These are phyloP conservation scores for Drosophila recens DNA, from an alignment of 2,888 invertebrate species.

Conservation along the genomic window DNA sequence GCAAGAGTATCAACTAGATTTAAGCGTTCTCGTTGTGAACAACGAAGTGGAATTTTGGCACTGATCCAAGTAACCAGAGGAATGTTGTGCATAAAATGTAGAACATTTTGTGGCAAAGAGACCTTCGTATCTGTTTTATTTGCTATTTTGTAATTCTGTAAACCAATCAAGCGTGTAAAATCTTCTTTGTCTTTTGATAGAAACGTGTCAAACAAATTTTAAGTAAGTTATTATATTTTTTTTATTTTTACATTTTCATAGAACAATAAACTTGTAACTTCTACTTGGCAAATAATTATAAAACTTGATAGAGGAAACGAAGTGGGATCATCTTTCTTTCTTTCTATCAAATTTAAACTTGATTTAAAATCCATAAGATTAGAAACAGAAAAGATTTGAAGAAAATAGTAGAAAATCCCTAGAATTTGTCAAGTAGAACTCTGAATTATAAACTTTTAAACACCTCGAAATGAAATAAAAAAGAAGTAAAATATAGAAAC, in stretches of 20 bases:
- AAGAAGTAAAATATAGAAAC: neutral
- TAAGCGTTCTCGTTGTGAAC: slow-evolving; percentile 45
- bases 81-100: slow-evolving; percentile 69
- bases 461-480: no score
- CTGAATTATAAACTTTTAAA: no score
- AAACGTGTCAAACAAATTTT: slow-evolving; percentile 7
- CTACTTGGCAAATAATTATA: neutral
- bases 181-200: slow-evolving; percentile 30
- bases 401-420: no score
- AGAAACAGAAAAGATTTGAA: neutral
- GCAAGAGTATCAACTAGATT: slow-evolving; percentile 62
- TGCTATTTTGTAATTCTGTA: slow-evolving; percentile 49
- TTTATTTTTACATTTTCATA: slow-evolving; percentile 25
- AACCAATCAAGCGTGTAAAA: slow-evolving; percentile 45
- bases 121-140: slow-evolving; percentile 36
- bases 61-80: slow-evolving; percentile 65
- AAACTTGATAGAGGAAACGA: neutral
- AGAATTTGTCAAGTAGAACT: neutral
- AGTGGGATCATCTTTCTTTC: neutral
- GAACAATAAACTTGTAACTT: slow-evolving; percentile 28
- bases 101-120: slow-evolving; percentile 44
- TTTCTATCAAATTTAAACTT: neutral
- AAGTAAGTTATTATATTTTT: slow-evolving; percentile 11
- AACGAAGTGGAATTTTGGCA: slow-evolving; percentile 72
- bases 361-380: no score